Conservation (phyloP, 1,140 invertebrate genomes). For the Ridgeia piscesae region DNA sequence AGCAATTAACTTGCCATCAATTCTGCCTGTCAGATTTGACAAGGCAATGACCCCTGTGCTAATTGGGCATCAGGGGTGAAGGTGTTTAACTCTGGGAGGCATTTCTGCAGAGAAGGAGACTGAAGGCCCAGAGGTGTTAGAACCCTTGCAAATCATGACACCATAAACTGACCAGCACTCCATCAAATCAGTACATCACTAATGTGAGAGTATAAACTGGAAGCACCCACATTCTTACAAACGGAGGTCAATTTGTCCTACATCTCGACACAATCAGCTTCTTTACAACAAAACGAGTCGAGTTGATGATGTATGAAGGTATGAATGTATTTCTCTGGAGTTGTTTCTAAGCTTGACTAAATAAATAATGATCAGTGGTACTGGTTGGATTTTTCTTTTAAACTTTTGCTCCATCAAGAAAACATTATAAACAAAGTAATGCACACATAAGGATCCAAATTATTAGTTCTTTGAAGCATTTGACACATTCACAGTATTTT, state of each 20-base stretch:
- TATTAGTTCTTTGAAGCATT: too few relatives aligned
- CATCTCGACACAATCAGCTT: neutral
- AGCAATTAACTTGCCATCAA: neutral
- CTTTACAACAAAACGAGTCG: neutral
- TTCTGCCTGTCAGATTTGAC: neutral
- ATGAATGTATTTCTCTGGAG: neutral
- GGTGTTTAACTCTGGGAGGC: conserved; percentile 3
- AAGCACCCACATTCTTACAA: neutral
- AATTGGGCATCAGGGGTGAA: neutral
- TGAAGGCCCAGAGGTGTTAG: neutral
- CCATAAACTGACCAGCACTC: neutral
- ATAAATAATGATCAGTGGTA: too few relatives aligned
- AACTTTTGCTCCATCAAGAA: too few relatives aligned
- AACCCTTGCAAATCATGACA: neutral
- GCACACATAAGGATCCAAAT: too few relatives aligned
- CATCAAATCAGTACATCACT: neutral
- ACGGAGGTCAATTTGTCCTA: neutral
- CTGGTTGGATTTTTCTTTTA: too few relatives aligned
- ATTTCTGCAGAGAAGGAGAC: neutral
- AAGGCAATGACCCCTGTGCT: neutral
- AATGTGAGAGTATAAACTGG: neutral
- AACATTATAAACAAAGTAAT: too few relatives aligned
- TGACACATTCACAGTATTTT: too few relatives aligned
- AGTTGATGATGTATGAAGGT: neutral
- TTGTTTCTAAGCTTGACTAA: neutral